Conservation (phyloP, 2,797 vertebrate genomes). For the Sebastiscus albofasciatus region DNA sequence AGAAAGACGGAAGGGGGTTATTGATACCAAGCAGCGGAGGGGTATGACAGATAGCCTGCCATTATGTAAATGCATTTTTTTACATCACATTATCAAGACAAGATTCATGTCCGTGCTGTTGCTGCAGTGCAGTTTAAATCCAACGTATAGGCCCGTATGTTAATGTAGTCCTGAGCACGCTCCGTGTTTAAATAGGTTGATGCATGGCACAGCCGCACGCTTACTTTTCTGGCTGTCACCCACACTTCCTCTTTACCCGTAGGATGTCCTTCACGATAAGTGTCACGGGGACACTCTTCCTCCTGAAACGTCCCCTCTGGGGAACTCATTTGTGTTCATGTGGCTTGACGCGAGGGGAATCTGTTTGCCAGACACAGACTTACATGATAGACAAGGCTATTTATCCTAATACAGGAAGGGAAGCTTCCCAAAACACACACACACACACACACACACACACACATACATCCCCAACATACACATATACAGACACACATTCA, state of each 20-base stretch:
- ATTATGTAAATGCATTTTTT: conserved; percentile 60
- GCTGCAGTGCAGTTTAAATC: background rate
- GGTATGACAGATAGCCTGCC: conserved; percentile 51
- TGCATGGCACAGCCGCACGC: conserved; percentile 10
- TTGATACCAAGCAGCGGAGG: conserved; percentile 38
- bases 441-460: background rate
- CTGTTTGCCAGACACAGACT: conserved; percentile 77
- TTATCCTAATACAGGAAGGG: conserved; percentile 79
- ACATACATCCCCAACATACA: no score
- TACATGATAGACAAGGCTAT: conserved; percentile 79
- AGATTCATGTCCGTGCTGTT: conserved; percentile 31
- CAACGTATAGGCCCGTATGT: background rate
- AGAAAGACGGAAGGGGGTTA: conserved; percentile 43
- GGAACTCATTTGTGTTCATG: conserved; percentile 85
- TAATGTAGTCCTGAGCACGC: background rate
- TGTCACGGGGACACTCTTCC: conserved; percentile 60
- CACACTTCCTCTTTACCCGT: conserved; percentile 36
- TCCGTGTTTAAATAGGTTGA: conserved; percentile 13
- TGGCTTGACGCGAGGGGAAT: conserved; percentile 78
- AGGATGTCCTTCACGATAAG: conserved; percentile 71
- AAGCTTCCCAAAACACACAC: conserved; percentile 16
- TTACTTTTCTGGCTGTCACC: conserved; percentile 36
- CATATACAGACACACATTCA: background rate
- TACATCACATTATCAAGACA: conserved; percentile 19
- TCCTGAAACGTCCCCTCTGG: conserved; percentile 58